Evolutionary conservation across 2,113 vertebrate species (phyloP).

Genomic region (Equus przewalskii): DNA sequence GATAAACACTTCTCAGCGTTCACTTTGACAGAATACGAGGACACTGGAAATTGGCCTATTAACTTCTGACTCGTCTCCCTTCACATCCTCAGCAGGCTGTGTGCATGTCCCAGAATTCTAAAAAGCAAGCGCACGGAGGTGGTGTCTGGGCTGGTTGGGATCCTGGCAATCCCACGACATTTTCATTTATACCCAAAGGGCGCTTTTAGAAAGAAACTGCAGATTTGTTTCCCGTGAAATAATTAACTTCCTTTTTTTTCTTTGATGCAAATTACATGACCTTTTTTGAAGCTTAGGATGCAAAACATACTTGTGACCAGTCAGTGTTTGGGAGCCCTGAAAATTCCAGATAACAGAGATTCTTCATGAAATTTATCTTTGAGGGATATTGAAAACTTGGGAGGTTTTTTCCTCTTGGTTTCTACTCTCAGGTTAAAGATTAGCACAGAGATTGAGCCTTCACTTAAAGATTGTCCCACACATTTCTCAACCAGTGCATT

Average conservation of each 20-base stretch:
- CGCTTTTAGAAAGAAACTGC: constrained; percentile 25
- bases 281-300: neutral
- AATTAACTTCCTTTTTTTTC: neutral
- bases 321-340: neutral
- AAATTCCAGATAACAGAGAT: neutral
- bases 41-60: constrained; percentile 60
- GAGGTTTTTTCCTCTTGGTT: neutral
- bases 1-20: constrained; percentile 59
- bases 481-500: neutral
- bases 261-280: neutral
- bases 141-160: neutral
- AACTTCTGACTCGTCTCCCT: constrained; percentile 57
- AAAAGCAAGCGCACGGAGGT: neutral
- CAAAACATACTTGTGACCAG: neutral
- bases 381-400: neutral
- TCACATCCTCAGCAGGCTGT: constrained; percentile 34
- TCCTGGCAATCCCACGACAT: neutral
- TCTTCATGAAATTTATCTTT: constrained; percentile 18
- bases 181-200: neutral
- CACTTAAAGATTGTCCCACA: neutral
- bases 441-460: neutral
- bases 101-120: constrained; percentile 34
- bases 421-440: constrained; percentile 32
- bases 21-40: constrained; percentile 61
- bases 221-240: neutral